A percentile compares a stretch with the other conserved stretches of the same genome.
These are phyloP conservation scores for Lasioglossum calceatum DNA, from an alignment of 2,888 invertebrate genomes.

Conservation along the genomic window DNA sequence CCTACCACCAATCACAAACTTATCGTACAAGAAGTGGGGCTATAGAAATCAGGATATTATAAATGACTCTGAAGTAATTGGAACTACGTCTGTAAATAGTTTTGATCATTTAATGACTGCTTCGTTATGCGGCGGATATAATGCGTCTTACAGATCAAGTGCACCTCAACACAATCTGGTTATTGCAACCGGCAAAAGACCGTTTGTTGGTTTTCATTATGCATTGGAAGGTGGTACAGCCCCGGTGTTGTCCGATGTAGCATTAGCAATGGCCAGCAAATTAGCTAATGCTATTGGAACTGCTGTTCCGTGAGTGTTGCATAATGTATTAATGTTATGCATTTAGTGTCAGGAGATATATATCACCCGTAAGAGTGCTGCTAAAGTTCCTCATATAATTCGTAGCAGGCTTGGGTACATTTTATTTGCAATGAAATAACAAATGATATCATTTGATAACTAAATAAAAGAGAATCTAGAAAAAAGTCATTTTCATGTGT, in stretches of 20 bases:
- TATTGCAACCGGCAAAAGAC: slow-evolving; percentile 91
- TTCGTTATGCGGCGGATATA: slow-evolving; percentile 91
- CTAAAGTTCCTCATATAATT: slow-evolving; percentile 23
- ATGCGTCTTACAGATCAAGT: slow-evolving; percentile 89
- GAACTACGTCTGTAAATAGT: slow-evolving; percentile 89
- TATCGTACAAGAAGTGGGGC: slow-evolving; percentile 94
- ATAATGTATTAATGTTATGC: slow-evolving; percentile 45
- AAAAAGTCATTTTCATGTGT: background rate
- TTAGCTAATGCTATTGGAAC: slow-evolving; percentile 88
- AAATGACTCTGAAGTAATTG: slow-evolving; percentile 92
- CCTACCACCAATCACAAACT: slow-evolving; percentile 86
- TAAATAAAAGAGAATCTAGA: background rate
- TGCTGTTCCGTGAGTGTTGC: slow-evolving; percentile 88
- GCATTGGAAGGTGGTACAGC: slow-evolving; percentile 94
- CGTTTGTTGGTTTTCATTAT: slow-evolving; percentile 95
- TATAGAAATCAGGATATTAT: slow-evolving; percentile 91
- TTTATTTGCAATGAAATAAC: background rate
- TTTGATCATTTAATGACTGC: slow-evolving; percentile 95
- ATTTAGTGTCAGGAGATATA: slow-evolving; percentile 40
- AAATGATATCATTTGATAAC: background rate
- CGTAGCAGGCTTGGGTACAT: background rate
- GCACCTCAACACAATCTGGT: slow-evolving; percentile 92
- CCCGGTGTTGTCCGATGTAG: slow-evolving; percentile 95
- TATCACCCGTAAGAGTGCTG: slow-evolving; percentile 36
- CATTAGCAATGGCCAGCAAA: slow-evolving; percentile 95